Conservation (phyloP, 1,140 invertebrate genomes). For the Macrotrachela quadricornifera region DNA sequence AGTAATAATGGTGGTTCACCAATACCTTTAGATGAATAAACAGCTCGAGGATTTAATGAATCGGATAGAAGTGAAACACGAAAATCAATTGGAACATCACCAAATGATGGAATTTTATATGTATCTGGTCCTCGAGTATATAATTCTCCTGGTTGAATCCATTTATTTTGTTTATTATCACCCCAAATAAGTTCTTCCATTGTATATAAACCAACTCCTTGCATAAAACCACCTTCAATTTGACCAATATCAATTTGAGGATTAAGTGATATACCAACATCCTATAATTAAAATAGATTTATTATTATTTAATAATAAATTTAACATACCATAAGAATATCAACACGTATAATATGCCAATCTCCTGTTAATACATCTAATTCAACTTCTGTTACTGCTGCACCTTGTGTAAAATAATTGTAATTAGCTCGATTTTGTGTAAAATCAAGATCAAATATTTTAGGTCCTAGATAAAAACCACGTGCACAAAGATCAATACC, state of each 20-base stretch:
- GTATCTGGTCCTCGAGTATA: conserved; percentile 65
- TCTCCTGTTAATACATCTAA: conserved; percentile 36
- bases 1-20: conserved; percentile 82
- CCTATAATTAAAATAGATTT: conserved; percentile 20
- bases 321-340: conserved; percentile 65
- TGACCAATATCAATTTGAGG: conserved; percentile 87
- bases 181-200: conserved; percentile 56
- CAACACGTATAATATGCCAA: conserved; percentile 45
- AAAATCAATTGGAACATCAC: conserved; percentile 68
- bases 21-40: conserved; percentile 85
- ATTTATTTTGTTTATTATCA: conserved; percentile 42
- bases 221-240: conserved; percentile 75
- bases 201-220: conserved; percentile 68
- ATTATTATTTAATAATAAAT: too few relatives aligned
- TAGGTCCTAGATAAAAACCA: background rate
- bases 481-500: background rate
- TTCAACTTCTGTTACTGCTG: conserved; percentile 31
- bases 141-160: conserved; percentile 48
- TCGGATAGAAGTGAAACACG: conserved; percentile 67
- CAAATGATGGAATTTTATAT: conserved; percentile 72
- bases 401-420: conserved; percentile 13
- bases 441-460: background rate
- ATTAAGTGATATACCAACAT: conserved; percentile 70
- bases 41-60: conserved; percentile 64
- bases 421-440: background rate